Conservation (phyloP, 2,888 invertebrate species). For the Vannuccia rotundouncinata region DNA sequence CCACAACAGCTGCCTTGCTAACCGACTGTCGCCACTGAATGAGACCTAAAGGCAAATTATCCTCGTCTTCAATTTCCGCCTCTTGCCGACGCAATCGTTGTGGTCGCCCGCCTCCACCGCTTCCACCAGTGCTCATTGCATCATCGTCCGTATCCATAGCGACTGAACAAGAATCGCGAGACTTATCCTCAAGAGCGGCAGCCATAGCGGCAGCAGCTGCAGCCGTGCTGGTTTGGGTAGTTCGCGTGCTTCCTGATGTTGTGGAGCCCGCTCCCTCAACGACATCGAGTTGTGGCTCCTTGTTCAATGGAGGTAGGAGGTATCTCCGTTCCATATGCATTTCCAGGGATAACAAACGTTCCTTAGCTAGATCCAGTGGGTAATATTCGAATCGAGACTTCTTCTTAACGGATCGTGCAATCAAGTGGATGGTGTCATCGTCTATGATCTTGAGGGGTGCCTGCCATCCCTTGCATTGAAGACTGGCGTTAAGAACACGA, state of each 20-base stretch:
- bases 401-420: conserved; percentile 25
- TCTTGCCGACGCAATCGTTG: neutral
- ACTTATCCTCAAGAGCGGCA: neutral
- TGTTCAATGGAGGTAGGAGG: conserved; percentile 79
- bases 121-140: neutral
- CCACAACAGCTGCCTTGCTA: conserved; percentile 74
- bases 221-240: neutral
- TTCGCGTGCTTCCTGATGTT: neutral
- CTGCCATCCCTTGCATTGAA: conserved; percentile 49
- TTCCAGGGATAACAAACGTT: conserved; percentile 74
- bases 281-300: conserved; percentile 40
- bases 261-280: neutral
- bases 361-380: conserved; percentile 62
- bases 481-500: conserved; percentile 51
- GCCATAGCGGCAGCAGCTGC: neutral
- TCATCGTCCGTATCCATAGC: conserved; percentile 25
- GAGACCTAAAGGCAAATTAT: conserved; percentile 65
- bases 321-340: conserved; percentile 84
- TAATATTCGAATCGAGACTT: conserved; percentile 69
- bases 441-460: conserved; percentile 17
- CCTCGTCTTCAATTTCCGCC: conserved; percentile 8
- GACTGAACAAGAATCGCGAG: neutral
- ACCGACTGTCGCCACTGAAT: conserved; percentile 74
- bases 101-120: neutral
- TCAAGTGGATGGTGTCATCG: conserved; percentile 35